These are phyloP conservation scores for Danio albolineatus DNA, from an alignment of 2,797 vertebrate species.

Conservation along the genomic window DNA sequence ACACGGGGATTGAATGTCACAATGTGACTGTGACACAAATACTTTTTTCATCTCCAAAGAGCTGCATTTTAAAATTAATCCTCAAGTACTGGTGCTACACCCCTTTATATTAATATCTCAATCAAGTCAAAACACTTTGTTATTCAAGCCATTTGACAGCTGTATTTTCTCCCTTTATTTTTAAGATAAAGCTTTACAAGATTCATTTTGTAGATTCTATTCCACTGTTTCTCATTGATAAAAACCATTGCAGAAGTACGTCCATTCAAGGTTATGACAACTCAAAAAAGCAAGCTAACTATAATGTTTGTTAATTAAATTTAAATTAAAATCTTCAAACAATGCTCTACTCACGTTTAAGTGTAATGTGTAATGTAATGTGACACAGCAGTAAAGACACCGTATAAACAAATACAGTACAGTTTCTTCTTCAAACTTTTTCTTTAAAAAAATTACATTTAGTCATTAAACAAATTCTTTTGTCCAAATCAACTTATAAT, in stretches of 20 bases:
- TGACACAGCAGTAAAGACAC: too few relatives aligned
- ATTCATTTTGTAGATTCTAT: not conserved
- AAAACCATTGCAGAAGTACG: not conserved
- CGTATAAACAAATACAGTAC: too few relatives aligned
- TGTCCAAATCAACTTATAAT: too few relatives aligned
- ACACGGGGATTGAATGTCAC: constrained; percentile 35
- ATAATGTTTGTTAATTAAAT: not conserved
- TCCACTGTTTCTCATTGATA: not conserved
- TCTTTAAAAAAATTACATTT: too few relatives aligned
- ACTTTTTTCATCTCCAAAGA: constrained; percentile 4
- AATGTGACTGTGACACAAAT: constrained; percentile 35
- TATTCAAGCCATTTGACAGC: not conserved
- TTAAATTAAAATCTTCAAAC: not conserved
- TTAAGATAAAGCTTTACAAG: not conserved
- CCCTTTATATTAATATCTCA: not conserved
- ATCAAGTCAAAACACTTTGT: constrained; percentile 13
- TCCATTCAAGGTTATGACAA: not conserved
- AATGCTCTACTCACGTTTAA: not conserved
- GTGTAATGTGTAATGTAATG: too few relatives aligned
- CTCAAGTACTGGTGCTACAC: not conserved
- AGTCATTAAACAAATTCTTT: too few relatives aligned
- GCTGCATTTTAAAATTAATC: not conserved
- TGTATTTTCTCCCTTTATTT: not conserved
- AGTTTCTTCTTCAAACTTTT: too few relatives aligned
- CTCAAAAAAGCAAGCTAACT: not conserved